phyloP scores from a whole-genome alignment of 1,140 invertebrate species.

The Brachionus calyciflorus region DNA sequence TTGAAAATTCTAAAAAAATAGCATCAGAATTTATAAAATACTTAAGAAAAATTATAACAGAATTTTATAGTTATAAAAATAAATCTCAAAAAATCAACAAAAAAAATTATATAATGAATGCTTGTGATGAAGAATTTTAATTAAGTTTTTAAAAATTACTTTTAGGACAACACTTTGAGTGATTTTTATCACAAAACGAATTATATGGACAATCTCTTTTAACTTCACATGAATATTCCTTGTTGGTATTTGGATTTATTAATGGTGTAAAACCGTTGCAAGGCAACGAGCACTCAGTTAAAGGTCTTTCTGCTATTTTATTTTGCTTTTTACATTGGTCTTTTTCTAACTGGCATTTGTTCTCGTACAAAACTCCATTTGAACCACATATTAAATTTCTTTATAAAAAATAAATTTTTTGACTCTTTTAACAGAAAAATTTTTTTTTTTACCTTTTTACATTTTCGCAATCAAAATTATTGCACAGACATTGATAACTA shows the following conservation, averaged over 20 bases:
- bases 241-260: conserved; percentile 68
- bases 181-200: conserved; percentile 52
- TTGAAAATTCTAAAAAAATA: too few relatives aligned
- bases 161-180: conserved; percentile 3
- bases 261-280: conserved; percentile 79
- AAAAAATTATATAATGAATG: too few relatives aligned
- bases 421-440: too few relatives aligned
- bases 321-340: conserved; percentile 48
- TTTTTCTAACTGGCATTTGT: conserved; percentile 16
- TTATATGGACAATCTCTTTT: conserved; percentile 72
- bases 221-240: conserved; percentile 80
- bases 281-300: conserved; percentile 63
- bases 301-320: conserved; percentile 70
- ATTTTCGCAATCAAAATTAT: conserved; percentile 15
- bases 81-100: too few relatives aligned
- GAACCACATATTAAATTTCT: conserved; percentile 30
- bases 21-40: too few relatives aligned
- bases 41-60: too few relatives aligned
- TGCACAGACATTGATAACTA: neutral
- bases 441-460: conserved; percentile 4
- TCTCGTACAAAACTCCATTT: conserved; percentile 29
- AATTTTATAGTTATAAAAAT: too few relatives aligned
- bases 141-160: conserved; percentile 3
- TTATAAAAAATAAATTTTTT: conserved; percentile 50
- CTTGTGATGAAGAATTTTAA: too few relatives aligned